Percentiles rank a stretch among this genome's conserved stretches.
These are phyloP conservation scores for Seira musarum DNA, from an alignment of 2,888 invertebrate species.

Conservation along the genomic window DNA sequence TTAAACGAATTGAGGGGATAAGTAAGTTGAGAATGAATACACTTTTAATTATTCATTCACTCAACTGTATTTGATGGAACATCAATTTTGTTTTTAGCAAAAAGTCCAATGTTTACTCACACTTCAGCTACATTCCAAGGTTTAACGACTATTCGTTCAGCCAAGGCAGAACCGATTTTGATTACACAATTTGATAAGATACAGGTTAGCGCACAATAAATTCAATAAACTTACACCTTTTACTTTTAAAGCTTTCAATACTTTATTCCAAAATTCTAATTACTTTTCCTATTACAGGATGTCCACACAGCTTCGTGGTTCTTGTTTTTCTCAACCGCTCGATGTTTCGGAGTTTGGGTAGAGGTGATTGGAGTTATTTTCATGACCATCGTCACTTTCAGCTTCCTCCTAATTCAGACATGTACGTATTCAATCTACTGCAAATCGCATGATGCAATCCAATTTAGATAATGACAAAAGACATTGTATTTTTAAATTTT, in stretches of 20 bases:
- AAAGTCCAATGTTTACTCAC: slow-evolving; percentile 95
- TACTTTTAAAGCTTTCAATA: no score
- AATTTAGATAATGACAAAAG: no score
- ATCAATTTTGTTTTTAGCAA: slow-evolving; percentile 76
- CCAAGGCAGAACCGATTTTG: slow-evolving; percentile 84
- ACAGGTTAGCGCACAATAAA: slow-evolving; percentile 79
- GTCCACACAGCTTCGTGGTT: slow-evolving; percentile 93
- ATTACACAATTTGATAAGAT: slow-evolving; percentile 82
- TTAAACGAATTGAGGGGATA: slow-evolving; percentile 77
- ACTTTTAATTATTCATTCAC: no score
- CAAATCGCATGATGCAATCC: no score
- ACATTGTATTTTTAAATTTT: no score
- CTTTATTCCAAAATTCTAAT: no score
- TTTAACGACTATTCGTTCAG: slow-evolving; percentile 91
- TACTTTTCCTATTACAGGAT: slow-evolving; percentile 78
- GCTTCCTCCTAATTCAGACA: slow-evolving; percentile 80
- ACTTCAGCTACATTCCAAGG: slow-evolving; percentile 91
- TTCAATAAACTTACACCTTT: no score
- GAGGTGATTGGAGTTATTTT: slow-evolving; percentile 91
- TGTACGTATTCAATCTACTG: no score
- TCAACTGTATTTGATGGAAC: no score
- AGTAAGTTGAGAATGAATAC: slow-evolving; percentile 71
- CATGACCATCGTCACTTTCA: slow-evolving; percentile 88
- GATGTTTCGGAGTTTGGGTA: slow-evolving; percentile 95
- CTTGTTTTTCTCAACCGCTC: slow-evolving; percentile 89